Evolutionary conservation across 2,113 vertebrate species (phyloP).

Genomic region (Gallinago media): DNA sequence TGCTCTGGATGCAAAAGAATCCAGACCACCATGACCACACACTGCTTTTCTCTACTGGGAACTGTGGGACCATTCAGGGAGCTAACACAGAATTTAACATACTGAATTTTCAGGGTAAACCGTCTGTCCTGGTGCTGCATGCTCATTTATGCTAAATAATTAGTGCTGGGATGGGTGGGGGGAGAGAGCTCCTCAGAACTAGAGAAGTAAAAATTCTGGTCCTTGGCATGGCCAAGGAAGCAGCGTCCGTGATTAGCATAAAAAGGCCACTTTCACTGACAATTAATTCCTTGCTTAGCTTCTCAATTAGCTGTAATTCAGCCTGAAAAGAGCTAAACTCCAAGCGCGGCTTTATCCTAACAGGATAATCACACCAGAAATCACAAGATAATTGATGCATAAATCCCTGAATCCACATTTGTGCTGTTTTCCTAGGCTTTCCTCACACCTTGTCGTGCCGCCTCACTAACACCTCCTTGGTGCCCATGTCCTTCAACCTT

Average conservation of each 20-base stretch:
- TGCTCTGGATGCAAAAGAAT: background rate
- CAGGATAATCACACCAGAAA: background rate
- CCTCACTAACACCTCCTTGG: slow-evolving; percentile 84
- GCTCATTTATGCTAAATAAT: background rate
- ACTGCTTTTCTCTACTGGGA: background rate
- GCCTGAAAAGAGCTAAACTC: background rate
- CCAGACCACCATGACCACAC: background rate
- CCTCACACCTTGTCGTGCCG: slow-evolving; percentile 76
- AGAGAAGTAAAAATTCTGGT: background rate
- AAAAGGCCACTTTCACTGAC: background rate
- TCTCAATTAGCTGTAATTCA: background rate
- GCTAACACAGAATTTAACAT: background rate
- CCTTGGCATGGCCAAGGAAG: background rate
- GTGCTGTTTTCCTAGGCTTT: slow-evolving; percentile 78
- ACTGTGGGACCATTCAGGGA: background rate
- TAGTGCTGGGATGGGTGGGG: background rate
- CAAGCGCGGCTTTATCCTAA: background rate
- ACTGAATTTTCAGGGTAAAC: background rate
- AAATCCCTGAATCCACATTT: background rate
- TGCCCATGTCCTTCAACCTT: slow-evolving; percentile 84
- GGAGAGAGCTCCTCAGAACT: background rate
- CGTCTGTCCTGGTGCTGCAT: background rate
- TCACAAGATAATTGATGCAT: background rate
- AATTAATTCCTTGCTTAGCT: background rate
- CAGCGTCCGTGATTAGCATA: too few relatives aligned